Percentiles rank a stretch among this genome's conserved stretches.
phyloP scores from a whole-genome alignment of 2,888 invertebrate species.

The Meteorus colon region DNA sequence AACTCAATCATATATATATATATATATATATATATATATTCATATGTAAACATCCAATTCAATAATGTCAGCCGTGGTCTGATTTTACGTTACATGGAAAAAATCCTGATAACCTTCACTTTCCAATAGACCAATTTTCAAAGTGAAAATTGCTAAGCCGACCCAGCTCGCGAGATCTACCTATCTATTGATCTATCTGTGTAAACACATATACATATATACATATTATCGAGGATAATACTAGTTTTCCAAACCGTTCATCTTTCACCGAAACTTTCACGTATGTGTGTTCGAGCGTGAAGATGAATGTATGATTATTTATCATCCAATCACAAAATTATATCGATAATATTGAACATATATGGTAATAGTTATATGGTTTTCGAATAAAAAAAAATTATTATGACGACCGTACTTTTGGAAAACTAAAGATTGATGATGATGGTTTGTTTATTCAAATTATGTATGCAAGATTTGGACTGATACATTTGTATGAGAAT shows the following conservation, averaged over 20 bases:
- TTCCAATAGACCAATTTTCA: slow-evolving; percentile 29
- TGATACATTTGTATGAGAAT: not conserved
- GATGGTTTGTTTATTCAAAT: no score
- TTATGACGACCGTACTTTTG: no score
- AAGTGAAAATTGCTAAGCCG: slow-evolving; percentile 21
- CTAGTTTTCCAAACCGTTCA: slow-evolving; percentile 43
- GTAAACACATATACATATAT: not conserved
- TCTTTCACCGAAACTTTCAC: slow-evolving; percentile 51
- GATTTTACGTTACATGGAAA: not conserved
- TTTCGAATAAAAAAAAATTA: no score
- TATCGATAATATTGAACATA: not conserved
- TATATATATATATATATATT: not conserved
- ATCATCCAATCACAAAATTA: slow-evolving; percentile 1
- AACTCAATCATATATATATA: not conserved
- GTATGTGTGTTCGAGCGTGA: slow-evolving; percentile 48
- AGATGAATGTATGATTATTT: slow-evolving; percentile 35
- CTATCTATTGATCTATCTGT: not conserved
- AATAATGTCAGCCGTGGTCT: not conserved
- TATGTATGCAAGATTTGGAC: not conserved
- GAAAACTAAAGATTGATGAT: no score
- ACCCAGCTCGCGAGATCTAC: not conserved
- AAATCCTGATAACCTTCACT: slow-evolving; percentile 22
- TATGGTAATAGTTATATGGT: no score
- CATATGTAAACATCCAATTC: not conserved
- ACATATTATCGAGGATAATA: slow-evolving; percentile 15